Conservation (phyloP, 2,113 vertebrate species). For the Phocoena phocoena region DNA sequence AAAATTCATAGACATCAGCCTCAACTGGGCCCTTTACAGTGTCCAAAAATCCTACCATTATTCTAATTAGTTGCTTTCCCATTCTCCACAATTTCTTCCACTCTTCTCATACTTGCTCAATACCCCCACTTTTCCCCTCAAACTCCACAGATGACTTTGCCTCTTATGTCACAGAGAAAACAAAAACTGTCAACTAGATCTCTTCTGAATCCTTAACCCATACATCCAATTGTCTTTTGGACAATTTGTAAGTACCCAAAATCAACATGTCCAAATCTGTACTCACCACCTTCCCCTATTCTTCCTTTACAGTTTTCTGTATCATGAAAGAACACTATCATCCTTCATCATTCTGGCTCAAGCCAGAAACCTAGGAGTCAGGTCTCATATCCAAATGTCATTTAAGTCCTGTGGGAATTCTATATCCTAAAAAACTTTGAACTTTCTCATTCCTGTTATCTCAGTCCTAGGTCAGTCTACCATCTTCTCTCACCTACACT, state of each 20-base stretch:
- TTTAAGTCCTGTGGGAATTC: neutral
- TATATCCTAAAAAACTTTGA: neutral
- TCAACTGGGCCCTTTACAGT: neutral
- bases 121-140: neutral
- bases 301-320: neutral
- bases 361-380: neutral
- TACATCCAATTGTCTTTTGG: neutral
- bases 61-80: conserved; percentile 21
- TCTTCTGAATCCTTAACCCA: neutral
- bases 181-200: neutral
- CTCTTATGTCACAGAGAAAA: neutral
- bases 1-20: neutral
- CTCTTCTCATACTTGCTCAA: neutral
- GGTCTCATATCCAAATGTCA: neutral
- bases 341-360: neutral
- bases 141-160: neutral
- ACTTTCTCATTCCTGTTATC: neutral
- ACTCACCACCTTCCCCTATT: neutral
- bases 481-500: neutral
- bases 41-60: neutral
- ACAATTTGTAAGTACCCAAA: neutral
- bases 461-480: neutral
- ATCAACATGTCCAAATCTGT: neutral
- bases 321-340: neutral
- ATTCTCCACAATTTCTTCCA: neutral